These are phyloP conservation scores for Pluvianellus socialis DNA, from an alignment of 2,113 vertebrate genomes.

Conservation along the genomic window DNA sequence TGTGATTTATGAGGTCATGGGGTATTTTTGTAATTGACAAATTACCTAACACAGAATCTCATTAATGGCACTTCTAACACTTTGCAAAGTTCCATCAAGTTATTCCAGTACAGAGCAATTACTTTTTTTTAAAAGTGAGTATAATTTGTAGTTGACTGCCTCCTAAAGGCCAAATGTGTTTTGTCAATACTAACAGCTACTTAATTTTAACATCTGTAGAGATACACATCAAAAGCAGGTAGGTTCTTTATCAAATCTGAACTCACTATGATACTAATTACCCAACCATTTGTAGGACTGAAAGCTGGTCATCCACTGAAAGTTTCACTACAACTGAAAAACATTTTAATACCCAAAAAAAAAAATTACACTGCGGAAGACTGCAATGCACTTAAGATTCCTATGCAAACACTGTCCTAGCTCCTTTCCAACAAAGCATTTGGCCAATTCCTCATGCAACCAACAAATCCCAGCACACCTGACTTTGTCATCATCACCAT, in stretches of 20 bases:
- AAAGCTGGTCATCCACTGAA: not conserved
- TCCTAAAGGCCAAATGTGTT: not conserved
- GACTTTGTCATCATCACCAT: not conserved
- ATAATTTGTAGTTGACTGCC: conserved; percentile 4
- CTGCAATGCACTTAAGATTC: not conserved
- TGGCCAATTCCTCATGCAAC: not conserved
- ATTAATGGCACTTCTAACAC: not conserved
- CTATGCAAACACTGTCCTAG: not conserved
- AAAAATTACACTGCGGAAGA: not conserved
- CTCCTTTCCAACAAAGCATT: not conserved
- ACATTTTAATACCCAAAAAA: not conserved
- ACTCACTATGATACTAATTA: not conserved
- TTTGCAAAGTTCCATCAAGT: not conserved
- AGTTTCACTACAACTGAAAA: not conserved
- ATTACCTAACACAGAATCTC: not conserved
- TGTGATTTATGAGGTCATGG: not conserved
- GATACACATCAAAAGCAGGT: not conserved
- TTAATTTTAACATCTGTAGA: not conserved
- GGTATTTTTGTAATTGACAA: not conserved
- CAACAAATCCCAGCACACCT: not conserved
- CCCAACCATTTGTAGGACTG: not conserved
- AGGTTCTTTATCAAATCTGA: not conserved
- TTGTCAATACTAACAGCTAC: not conserved
- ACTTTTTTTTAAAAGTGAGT: not conserved
- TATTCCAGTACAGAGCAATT: not conserved